phyloP scores from a whole-genome alignment of 2,888 invertebrate species.

The Yponomeuta malinellus region DNA sequence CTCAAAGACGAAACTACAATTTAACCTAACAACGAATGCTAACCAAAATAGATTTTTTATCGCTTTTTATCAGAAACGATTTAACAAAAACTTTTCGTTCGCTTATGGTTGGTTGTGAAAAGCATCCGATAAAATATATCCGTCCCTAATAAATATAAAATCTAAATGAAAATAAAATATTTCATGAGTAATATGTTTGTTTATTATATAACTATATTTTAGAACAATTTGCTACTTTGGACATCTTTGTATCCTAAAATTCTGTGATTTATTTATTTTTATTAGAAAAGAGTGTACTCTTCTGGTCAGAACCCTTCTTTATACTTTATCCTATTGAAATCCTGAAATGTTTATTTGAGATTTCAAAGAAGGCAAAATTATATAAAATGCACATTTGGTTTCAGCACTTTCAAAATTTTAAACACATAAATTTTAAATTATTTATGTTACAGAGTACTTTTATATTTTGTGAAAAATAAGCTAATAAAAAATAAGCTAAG shows the following conservation, averaged over 20 bases:
- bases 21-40: too few species aligned
- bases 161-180: background rate
- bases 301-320: constrained; percentile 29
- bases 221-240: constrained; percentile 18
- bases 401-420: too few species aligned
- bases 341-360: too few species aligned
- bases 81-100: background rate
- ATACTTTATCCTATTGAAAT: background rate
- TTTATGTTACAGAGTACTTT: too few species aligned
- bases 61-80: background rate
- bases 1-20: too few species aligned
- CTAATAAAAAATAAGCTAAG: too few species aligned
- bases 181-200: background rate
- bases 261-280: constrained; percentile 43
- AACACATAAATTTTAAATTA: too few species aligned
- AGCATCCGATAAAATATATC: constrained; percentile 6
- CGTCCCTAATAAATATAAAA: constrained; percentile 4
- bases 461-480: too few species aligned
- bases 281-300: constrained; percentile 30
- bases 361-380: too few species aligned
- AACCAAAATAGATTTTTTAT: too few species aligned
- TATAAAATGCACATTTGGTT: too few species aligned
- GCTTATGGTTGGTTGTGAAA: background rate
- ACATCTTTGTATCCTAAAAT: constrained; percentile 34
- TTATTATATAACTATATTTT: background rate